A percentile compares a stretch with the other conserved stretches of the same genome.
Conservation (phyloP, 1,140 invertebrate genomes). For the Lordiphosa collinella region DNA sequence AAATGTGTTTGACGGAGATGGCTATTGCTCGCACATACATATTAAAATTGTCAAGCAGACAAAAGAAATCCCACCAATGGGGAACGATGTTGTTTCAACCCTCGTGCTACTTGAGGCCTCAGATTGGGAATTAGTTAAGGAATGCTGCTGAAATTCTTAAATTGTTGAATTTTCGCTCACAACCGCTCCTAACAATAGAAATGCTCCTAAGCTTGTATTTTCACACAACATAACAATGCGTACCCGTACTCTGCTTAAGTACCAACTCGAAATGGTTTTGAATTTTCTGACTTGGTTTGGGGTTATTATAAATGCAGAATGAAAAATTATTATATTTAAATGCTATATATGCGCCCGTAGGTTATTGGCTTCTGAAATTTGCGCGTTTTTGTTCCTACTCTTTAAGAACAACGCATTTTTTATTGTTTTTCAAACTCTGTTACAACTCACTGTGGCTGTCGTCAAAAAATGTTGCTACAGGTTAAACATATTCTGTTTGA, state of each 20-base stretch:
- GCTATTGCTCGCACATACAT: conserved; percentile 11
- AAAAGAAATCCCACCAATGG: conserved; percentile 38
- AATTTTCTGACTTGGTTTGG: neutral
- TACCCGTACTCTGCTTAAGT: conserved; percentile 26
- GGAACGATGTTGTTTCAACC: conserved; percentile 41
- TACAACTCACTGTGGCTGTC: too few relatives aligned
- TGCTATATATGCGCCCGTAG: too few relatives aligned
- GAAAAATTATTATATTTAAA: too few relatives aligned
- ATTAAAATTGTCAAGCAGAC: conserved; percentile 14
- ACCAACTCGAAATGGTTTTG: conserved; percentile 27
- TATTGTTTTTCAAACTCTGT: too few relatives aligned
- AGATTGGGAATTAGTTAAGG: conserved; percentile 47
- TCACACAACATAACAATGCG: conserved; percentile 58
- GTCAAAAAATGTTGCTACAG: too few relatives aligned
- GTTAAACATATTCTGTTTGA: too few relatives aligned
- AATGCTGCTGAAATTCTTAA: conserved; percentile 52
- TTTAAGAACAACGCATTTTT: too few relatives aligned
- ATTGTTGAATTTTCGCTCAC: conserved; percentile 55
- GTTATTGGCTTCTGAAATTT: too few relatives aligned
- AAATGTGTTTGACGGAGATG: too few relatives aligned
- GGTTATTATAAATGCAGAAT: too few relatives aligned
- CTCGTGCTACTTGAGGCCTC: conserved; percentile 24
- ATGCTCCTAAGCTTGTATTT: conserved; percentile 57
- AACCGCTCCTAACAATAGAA: conserved; percentile 35
- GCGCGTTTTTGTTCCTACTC: too few relatives aligned